Percentiles rank a stretch among this genome's conserved stretches.
These are phyloP conservation scores for Pteropus alecto DNA, from an alignment of 2,113 vertebrate species.

Conservation along the genomic window DNA sequence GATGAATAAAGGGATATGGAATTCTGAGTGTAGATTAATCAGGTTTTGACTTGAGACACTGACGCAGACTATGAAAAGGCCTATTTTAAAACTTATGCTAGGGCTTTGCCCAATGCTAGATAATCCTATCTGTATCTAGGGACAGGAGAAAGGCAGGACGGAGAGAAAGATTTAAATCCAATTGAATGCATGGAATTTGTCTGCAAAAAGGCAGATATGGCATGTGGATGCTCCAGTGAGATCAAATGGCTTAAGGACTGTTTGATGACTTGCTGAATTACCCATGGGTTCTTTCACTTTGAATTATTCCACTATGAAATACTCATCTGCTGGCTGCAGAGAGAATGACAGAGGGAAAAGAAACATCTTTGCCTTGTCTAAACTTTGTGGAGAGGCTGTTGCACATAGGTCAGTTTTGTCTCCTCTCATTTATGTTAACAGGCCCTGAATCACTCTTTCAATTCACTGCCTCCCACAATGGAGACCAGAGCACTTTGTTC, in stretches of 20 bases:
- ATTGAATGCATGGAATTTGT: background rate
- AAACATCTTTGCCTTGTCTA: conserved; percentile 79
- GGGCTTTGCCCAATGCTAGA: background rate
- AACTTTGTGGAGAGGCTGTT: conserved; percentile 75
- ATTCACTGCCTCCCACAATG: conserved; percentile 54
- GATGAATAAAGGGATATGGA: background rate
- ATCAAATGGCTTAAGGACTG: conserved; percentile 60
- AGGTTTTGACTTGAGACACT: background rate
- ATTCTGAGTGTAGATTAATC: background rate
- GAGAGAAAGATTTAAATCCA: conserved; percentile 49
- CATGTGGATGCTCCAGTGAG: background rate
- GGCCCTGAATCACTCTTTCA: conserved; percentile 72
- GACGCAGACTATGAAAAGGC: background rate
- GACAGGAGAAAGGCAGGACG: conserved; percentile 7
- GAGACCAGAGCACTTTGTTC: conserved; percentile 58
- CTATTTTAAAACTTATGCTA: conserved; percentile 37
- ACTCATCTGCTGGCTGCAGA: conserved; percentile 73
- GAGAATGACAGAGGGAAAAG: conserved; percentile 69
- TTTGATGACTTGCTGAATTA: conserved; percentile 52
- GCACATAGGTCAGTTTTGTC: conserved; percentile 68
- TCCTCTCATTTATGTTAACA: conserved; percentile 76
- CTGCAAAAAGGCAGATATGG: background rate
- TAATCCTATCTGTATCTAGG: conserved; percentile 45
- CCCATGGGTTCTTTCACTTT: conserved; percentile 72
- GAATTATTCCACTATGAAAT: conserved; percentile 70